Percentiles rank a stretch among this genome's conserved stretches.
Conservation (phyloP, 2,888 invertebrate genomes). For the Corbicula japonica region DNA sequence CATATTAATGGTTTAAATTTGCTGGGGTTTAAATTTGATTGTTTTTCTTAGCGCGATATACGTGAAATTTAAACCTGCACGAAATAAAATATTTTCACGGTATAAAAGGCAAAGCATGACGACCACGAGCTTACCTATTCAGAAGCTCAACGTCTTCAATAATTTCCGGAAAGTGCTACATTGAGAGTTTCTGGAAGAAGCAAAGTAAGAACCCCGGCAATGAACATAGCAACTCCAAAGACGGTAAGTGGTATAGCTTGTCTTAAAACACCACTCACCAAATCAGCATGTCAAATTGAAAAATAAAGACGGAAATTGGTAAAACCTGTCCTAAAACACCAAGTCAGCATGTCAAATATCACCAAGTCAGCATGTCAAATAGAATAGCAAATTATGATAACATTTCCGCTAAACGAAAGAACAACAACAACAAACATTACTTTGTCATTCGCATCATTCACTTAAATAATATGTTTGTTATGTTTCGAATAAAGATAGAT, state of each 20-base stretch:
- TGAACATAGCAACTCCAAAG: slow-evolving; percentile 69
- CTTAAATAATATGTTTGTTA: too few relatives aligned
- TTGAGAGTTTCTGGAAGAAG: slow-evolving; percentile 76
- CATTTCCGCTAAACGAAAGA: not conserved
- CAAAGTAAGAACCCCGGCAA: slow-evolving; percentile 69
- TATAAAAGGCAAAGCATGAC: too few relatives aligned
- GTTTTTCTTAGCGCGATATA: too few relatives aligned
- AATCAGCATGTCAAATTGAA: slow-evolving; percentile 63
- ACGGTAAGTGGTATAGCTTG: slow-evolving; percentile 69
- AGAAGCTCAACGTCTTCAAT: slow-evolving; percentile 70
- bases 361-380: slow-evolving; percentile 40
- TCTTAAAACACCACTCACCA: slow-evolving; percentile 42
- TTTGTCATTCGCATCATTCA: too few relatives aligned
- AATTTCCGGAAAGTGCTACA: slow-evolving; percentile 74
- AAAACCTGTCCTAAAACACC: not conserved
- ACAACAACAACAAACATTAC: too few relatives aligned
- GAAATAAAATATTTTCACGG: too few relatives aligned
- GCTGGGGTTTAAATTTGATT: too few relatives aligned
- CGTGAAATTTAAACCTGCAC: too few relatives aligned
- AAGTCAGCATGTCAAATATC: not conserved
- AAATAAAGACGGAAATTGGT: not conserved
- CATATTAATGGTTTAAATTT: too few relatives aligned
- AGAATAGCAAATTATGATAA: not conserved
- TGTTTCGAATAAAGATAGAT: too few relatives aligned
- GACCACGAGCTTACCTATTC: slow-evolving; percentile 32